Evolutionary conservation across 2,797 vertebrate species (phyloP).

Genomic region (Rhinella marina): DNA sequence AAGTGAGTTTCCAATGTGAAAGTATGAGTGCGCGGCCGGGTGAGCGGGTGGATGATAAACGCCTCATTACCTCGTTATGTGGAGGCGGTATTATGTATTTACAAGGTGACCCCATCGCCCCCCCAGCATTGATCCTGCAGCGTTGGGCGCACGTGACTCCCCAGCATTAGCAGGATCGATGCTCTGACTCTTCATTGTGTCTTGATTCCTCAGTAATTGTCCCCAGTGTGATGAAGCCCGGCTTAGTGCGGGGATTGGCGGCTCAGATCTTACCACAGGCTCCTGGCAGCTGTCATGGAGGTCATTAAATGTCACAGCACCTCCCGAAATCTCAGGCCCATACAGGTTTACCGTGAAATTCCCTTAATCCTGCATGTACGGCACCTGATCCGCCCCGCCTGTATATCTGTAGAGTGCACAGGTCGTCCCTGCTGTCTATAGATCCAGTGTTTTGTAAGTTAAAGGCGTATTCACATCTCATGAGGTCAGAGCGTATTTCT

Average conservation of each 20-base stretch:
- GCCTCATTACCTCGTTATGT: neutral
- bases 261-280: neutral
- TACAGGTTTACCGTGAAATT: neutral
- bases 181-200: neutral
- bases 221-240: neutral
- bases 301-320: neutral
- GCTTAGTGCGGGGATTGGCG: slow-evolving; percentile 12
- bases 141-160: neutral
- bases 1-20: too few relatives aligned
- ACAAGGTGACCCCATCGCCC: neutral
- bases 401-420: too few relatives aligned
- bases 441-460: too few relatives aligned
- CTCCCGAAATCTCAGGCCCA: neutral
- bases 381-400: too few relatives aligned
- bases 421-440: too few relatives aligned
- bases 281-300: slow-evolving; percentile 19
- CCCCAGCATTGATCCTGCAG: neutral
- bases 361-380: neutral
- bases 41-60: neutral
- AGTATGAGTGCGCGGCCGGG: too few relatives aligned
- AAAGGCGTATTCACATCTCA: too few relatives aligned
- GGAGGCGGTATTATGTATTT: neutral
- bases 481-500: too few relatives aligned
- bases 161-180: slow-evolving; percentile 8
- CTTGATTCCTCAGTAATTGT: slow-evolving; percentile 14